Evolutionary conservation across 2,113 vertebrate genomes (phyloP).

Genomic region (Rallus limicola): DNA sequence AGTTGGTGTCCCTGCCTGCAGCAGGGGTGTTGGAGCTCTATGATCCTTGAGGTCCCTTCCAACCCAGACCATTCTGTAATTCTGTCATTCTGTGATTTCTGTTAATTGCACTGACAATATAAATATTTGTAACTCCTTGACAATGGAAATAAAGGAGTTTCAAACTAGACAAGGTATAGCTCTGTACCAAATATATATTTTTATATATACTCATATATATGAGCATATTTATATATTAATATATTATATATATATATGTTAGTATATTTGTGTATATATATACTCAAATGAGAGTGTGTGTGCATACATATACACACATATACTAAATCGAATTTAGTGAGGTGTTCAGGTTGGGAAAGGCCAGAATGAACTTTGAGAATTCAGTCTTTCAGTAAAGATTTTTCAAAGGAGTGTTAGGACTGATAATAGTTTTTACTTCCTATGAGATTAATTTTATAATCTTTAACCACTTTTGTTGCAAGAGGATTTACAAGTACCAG

Average conservation of each 20-base stretch:
- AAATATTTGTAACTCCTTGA: background rate
- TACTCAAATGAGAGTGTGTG: too few species aligned
- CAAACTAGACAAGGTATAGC: background rate
- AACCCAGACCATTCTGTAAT: too few species aligned
- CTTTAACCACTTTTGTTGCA: background rate
- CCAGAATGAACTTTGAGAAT: background rate
- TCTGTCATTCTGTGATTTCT: too few species aligned
- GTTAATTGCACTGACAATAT: background rate
- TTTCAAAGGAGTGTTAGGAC: background rate
- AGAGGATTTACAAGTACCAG: background rate
- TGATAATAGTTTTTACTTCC: background rate
- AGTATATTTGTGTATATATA: too few species aligned
- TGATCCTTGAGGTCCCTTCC: too few species aligned
- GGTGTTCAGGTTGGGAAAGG: background rate
- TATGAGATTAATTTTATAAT: background rate
- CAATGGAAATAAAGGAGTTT: background rate
- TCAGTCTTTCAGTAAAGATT: background rate
- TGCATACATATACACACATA: background rate
- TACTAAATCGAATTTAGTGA: background rate
- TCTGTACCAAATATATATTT: background rate
- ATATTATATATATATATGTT: too few species aligned
- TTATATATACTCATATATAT: too few species aligned
- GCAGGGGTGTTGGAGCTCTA: too few species aligned
- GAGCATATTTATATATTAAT: too few species aligned
- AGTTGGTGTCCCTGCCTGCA: too few species aligned